Conservation (phyloP, 2,113 vertebrate genomes). For the Oriolus oriolus region DNA sequence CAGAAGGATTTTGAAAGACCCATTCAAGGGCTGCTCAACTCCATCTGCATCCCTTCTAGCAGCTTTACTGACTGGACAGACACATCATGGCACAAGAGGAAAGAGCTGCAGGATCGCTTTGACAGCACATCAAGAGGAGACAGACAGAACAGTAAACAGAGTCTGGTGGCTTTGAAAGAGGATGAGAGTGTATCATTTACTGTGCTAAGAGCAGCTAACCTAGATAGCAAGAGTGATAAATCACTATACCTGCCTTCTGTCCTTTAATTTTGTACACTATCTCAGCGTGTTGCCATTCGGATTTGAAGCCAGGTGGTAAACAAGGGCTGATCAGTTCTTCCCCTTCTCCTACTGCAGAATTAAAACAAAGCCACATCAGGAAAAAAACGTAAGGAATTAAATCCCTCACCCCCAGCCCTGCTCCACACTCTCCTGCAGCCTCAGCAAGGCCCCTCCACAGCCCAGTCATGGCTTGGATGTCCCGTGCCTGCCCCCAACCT, state of each 20-base stretch:
- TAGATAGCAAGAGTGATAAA: neutral
- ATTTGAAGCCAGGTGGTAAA: slow-evolving; percentile 78
- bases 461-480: neutral
- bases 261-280: slow-evolving; percentile 83
- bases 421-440: neutral
- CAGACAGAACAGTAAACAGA: neutral
- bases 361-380: neutral
- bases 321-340: slow-evolving; percentile 87
- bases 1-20: neutral
- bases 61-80: neutral
- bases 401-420: neutral
- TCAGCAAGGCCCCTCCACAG: neutral
- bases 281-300: slow-evolving; percentile 85
- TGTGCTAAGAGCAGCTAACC: neutral
- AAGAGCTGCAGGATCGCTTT: neutral
- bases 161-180: neutral
- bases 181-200: neutral
- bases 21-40: neutral
- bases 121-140: neutral
- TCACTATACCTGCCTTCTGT: slow-evolving; percentile 83
- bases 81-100: neutral
- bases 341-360: slow-evolving; percentile 73
- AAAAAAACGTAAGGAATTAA: neutral
- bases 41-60: neutral
- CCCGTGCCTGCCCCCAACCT: fast-evolving